Conservation (phyloP, 2,113 vertebrate genomes). For the Misgurnus anguillicaudatus region DNA sequence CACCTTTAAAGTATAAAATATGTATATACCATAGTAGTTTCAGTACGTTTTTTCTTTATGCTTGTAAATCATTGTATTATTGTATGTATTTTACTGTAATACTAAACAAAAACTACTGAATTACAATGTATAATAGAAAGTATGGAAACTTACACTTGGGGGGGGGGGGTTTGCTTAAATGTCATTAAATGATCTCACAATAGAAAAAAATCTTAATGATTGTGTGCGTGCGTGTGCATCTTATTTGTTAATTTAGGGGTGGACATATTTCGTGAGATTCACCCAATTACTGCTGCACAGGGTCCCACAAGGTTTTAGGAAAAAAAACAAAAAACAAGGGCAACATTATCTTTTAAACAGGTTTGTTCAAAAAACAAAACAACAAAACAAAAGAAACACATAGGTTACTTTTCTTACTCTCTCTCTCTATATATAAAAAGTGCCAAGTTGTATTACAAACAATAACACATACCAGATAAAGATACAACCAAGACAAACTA, state of each 20-base stretch:
- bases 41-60: no score
- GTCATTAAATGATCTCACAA: background rate
- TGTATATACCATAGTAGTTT: no score
- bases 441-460: slow-evolving; percentile 83
- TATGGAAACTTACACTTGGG: no score
- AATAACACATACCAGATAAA: slow-evolving; percentile 77
- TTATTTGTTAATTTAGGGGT: no score
- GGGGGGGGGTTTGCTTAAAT: no score
- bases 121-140: no score
- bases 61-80: no score
- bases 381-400: slow-evolving; percentile 63
- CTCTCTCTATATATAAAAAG: slow-evolving; percentile 71
- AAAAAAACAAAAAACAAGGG: slow-evolving; percentile 47
- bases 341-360: slow-evolving; percentile 51
- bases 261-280: background rate
- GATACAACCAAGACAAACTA: slow-evolving; percentile 80
- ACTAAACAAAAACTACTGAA: no score
- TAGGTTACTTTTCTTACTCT: slow-evolving; percentile 76
- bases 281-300: slow-evolving; percentile 57
- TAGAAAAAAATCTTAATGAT: no score
- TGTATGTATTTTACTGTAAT: no score
- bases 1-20: no score
- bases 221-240: no score
- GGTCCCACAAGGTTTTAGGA: slow-evolving; percentile 49
- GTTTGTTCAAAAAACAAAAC: slow-evolving; percentile 40